A percentile compares a stretch with the other conserved stretches of the same genome.
Conservation (phyloP, 2,113 vertebrate genomes). For the Chloebia gouldiae region DNA sequence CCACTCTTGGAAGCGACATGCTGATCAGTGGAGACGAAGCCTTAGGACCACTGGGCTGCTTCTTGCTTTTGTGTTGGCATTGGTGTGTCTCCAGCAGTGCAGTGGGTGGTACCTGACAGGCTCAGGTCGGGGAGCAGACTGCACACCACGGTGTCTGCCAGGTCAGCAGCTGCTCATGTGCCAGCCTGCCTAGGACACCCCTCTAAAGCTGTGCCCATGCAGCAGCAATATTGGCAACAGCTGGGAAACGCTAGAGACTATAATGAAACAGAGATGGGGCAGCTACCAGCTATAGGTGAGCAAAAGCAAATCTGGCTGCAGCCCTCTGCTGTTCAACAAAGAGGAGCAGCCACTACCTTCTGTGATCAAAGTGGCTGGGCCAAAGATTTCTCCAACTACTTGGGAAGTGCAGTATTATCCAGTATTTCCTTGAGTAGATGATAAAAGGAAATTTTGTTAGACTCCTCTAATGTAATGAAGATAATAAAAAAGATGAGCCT, state of each 20-base stretch:
- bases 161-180: neutral
- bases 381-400: neutral
- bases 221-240: too few species aligned
- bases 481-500: neutral
- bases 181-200: neutral
- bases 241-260: neutral
- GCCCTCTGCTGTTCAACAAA: neutral
- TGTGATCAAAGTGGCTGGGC: neutral
- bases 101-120: rapidly evolving
- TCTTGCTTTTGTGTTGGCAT: neutral
- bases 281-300: neutral
- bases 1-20: neutral
- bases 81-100: neutral
- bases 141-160: rapidly evolving
- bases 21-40: rapidly evolving
- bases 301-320: neutral
- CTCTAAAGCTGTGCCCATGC: neutral
- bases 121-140: neutral
- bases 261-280: neutral
- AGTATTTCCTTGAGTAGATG: neutral
- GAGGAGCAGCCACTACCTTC: neutral
- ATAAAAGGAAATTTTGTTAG: neutral
- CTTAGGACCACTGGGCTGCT: neutral
- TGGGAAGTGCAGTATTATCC: neutral
- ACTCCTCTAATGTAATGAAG: neutral